Evolutionary conservation across 2,888 invertebrate species (phyloP), one percentile per base, ranked within the genome.

Genomic region (Atethmia centrago): DNA sequence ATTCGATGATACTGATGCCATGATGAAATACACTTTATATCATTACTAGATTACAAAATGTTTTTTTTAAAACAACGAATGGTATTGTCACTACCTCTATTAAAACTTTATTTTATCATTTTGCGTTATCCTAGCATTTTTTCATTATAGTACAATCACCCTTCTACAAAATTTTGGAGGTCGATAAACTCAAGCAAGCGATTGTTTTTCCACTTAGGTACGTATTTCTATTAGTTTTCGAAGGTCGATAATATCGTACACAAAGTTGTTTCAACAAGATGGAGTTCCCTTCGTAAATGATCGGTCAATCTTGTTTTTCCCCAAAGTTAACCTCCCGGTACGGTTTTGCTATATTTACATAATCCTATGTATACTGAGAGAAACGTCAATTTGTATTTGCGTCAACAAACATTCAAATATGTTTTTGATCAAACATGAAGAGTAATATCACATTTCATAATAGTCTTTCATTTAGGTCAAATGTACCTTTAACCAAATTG

Each of bases 241-340:
- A 73, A 78, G 73, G 59, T 59, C 58, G 68, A 45, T 71, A 73
- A 56, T 62, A 73, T 59, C 55, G 31, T 55, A 58, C 28, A 80
- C 45, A 56, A 77, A 81, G 40, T 73, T 66, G 67, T 77, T 71
- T 45, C 71, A 56, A 53, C 53, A 55, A 65, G 61, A 65, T 63
- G 71, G 59, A 71, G 71, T 73, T 77, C 68, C 40, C n/a, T 58
- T 64, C 28, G 69, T 75, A 67, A 82, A 61, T 71, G 63, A 75
- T 83, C 66, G 67, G 70, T 71, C 64, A 70, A 64, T 68, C 68
- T 49, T 69, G 70, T 63, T 70, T 83, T 82, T 63, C 58, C 45
- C 56, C 14, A 42, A 66, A 77, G 56, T 42, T 45, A 56, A 66
- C 31, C 59, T 58, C 40, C 5, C 31, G 49, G 42, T 68, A 68